Conservation (phyloP, 2,888 invertebrate genomes). For the Aricia artaxerxes region DNA sequence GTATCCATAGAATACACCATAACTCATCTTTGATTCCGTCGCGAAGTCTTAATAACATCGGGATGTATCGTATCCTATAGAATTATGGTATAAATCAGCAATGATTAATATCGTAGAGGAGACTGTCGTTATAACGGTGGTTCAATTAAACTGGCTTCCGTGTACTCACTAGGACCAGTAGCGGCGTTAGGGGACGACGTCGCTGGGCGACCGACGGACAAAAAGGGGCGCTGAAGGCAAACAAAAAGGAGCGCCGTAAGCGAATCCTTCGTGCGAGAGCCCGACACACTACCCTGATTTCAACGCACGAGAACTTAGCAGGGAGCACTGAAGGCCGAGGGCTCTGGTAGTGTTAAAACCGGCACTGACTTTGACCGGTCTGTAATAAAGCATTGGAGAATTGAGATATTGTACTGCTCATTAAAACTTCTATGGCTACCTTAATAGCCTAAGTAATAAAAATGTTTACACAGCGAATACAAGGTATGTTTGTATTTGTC, state of each 20-base stretch:
- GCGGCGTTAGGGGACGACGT: too few relatives aligned
- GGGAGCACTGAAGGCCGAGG: too few relatives aligned
- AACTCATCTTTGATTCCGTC: slow-evolving; percentile 36
- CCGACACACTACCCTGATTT: too few relatives aligned
- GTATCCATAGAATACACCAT: background rate
- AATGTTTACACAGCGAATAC: background rate
- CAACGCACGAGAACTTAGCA: too few relatives aligned
- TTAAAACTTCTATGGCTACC: slow-evolving; percentile 4
- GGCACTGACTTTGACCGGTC: slow-evolving; percentile 40
- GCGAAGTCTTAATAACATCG: slow-evolving; percentile 59
- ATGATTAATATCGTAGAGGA: slow-evolving; percentile 69
- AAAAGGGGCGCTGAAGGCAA: too few relatives aligned
- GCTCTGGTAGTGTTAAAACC: too few relatives aligned
- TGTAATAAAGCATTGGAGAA: slow-evolving; percentile 36
- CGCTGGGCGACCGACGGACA: too few relatives aligned
- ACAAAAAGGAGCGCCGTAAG: too few relatives aligned
- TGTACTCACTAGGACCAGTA: slow-evolving; percentile 44
- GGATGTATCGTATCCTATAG: slow-evolving; percentile 59
- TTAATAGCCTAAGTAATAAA: background rate
- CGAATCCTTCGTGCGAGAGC: too few relatives aligned
- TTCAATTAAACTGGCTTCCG: slow-evolving; percentile 78
- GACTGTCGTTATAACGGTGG: slow-evolving; percentile 73
- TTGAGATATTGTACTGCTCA: slow-evolving; percentile 31
- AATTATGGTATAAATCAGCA: slow-evolving; percentile 77
- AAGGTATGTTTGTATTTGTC: too few relatives aligned